Percentiles rank a stretch among this genome's conserved stretches.
phyloP scores from a whole-genome alignment of 2,797 vertebrate species.

The Sebastes kiyomatsui region DNA sequence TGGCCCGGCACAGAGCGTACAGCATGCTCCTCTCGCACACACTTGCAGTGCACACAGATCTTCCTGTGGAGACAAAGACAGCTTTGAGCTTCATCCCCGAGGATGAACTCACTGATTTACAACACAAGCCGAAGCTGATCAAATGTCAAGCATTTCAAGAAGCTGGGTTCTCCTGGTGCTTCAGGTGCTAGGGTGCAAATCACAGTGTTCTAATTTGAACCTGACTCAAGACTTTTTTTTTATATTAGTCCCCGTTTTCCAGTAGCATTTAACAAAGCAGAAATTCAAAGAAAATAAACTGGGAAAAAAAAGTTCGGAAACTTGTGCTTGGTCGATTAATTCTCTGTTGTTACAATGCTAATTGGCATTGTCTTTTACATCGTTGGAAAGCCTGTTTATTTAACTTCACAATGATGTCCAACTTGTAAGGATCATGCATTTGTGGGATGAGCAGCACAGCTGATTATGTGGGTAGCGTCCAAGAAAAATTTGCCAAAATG shows the following conservation, averaged over 20 bases:
- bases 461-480: too few species aligned
- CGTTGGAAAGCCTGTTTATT: too few species aligned
- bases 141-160: constrained; percentile 1
- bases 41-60: constrained; percentile 95
- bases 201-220: neutral
- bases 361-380: too few species aligned
- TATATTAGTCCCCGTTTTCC: neutral
- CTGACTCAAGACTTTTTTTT: neutral
- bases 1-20: constrained; percentile 86
- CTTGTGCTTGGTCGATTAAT: accelerated
- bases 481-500: too few species aligned
- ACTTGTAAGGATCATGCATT: too few species aligned
- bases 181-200: constrained; percentile 17
- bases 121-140: constrained; percentile 14
- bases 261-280: neutral
- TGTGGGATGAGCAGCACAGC: too few species aligned
- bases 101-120: constrained; percentile 41
- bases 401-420: too few species aligned
- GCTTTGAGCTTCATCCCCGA: constrained; percentile 1
- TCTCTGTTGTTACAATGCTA: too few species aligned
- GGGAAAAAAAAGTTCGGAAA: too few species aligned
- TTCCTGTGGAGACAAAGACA: constrained; percentile 81
- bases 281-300: neutral
- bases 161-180: constrained; percentile 13
- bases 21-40: constrained; percentile 90